Evolutionary conservation across 2,113 vertebrate species (phyloP).

Genomic region (Hypocryptadius cinnamomeus): DNA sequence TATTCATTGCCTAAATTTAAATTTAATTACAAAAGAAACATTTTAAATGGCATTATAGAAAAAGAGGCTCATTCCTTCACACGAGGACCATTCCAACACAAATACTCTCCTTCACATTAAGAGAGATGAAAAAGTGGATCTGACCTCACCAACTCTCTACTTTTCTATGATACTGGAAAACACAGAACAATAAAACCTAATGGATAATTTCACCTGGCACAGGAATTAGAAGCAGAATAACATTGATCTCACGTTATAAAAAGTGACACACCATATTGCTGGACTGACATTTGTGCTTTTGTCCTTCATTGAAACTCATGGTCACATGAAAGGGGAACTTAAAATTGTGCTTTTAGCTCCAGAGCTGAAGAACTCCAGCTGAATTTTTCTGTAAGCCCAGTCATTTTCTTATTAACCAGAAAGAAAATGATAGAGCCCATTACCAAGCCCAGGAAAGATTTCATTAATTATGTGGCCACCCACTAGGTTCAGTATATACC

Average conservation of each 20-base stretch:
- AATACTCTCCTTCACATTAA: background rate
- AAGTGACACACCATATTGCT: background rate
- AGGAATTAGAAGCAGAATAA: background rate
- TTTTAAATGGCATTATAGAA: background rate
- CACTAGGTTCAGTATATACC: background rate
- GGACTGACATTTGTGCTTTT: background rate
- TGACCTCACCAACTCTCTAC: background rate
- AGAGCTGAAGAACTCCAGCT: background rate
- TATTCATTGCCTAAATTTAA: background rate
- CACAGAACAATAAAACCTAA: background rate
- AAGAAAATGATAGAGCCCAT: background rate
- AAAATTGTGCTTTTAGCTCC: background rate
- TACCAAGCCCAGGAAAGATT: background rate
- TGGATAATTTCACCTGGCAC: background rate
- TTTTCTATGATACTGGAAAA: background rate
- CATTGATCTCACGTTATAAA: background rate
- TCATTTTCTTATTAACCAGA: conserved; percentile 1
- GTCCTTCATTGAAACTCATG: background rate
- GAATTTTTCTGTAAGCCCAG: background rate
- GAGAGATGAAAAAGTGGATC: background rate
- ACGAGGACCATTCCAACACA: background rate
- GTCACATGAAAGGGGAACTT: background rate
- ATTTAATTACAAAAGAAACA: background rate
- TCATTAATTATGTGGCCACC: background rate
- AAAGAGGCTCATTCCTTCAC: background rate